Conservation (phyloP, 2,113 vertebrate species). For the Oryzias curvinotus region DNA sequence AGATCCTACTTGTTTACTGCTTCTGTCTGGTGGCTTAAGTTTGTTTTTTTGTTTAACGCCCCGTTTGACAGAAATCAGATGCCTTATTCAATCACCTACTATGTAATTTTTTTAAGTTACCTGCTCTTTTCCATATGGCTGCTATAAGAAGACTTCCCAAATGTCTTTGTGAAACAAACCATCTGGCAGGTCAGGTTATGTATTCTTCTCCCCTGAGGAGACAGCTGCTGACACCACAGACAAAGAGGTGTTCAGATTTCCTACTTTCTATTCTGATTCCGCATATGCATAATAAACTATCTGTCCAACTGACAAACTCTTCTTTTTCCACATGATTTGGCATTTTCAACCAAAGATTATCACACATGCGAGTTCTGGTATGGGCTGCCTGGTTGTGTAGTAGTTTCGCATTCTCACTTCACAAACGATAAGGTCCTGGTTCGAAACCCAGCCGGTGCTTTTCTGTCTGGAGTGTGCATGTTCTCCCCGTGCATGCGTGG, state of each 20-base stretch:
- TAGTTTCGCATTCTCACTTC: too few relatives aligned
- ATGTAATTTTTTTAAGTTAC: background rate
- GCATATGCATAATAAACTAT: background rate
- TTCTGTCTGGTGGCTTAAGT: background rate
- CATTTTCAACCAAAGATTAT: background rate
- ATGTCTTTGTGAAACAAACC: constrained; percentile 1
- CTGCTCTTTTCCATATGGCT: background rate
- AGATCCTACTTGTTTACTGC: background rate
- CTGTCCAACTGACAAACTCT: background rate
- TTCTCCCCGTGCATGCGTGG: too few relatives aligned
- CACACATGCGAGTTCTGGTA: too few relatives aligned
- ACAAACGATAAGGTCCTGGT: too few relatives aligned
- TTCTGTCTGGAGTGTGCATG: too few relatives aligned
- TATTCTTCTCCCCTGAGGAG: background rate
- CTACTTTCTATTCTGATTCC: background rate
- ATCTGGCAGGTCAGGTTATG: constrained; percentile 4
- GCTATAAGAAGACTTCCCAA: background rate
- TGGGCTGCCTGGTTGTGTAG: too few relatives aligned
- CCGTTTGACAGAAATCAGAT: background rate
- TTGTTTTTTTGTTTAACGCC: background rate
- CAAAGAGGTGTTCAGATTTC: background rate
- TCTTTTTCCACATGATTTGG: background rate
- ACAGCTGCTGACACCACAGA: constrained; percentile 1
- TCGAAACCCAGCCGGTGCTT: too few relatives aligned
- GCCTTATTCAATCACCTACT: background rate